Conservation (phyloP, 2,797 vertebrate species). For the Poeciliopsis presidionis region DNA sequence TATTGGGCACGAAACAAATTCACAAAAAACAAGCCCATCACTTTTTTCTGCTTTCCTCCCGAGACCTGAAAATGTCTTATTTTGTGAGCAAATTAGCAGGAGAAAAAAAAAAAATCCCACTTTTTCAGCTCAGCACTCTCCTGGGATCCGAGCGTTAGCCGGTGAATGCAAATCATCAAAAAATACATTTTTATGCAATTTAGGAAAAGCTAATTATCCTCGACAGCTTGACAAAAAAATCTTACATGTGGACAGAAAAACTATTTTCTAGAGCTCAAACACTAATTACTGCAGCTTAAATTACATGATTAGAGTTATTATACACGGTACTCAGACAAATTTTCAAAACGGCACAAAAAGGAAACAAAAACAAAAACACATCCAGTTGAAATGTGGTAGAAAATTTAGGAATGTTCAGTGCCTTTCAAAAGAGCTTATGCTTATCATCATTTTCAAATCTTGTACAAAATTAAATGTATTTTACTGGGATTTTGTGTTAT, state of each 20-base stretch:
- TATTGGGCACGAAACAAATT: background rate
- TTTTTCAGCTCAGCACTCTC: background rate
- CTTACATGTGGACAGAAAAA: background rate
- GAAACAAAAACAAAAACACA: background rate
- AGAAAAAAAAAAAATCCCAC: background rate
- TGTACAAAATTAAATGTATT: background rate
- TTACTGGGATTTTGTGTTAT: background rate
- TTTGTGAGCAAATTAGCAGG: background rate
- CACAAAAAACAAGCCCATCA: background rate
- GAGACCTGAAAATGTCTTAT: slow-evolving; percentile 3
- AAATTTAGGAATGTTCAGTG: background rate
- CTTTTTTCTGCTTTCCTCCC: background rate
- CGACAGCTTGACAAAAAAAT: background rate
- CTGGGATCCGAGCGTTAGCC: background rate
- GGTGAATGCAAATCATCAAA: background rate
- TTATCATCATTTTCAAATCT: background rate
- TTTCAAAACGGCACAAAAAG: background rate
- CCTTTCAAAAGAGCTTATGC: background rate
- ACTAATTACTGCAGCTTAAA: background rate
- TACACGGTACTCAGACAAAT: background rate
- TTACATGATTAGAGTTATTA: background rate
- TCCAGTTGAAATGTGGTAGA: background rate
- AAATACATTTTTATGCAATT: background rate
- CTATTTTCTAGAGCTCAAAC: background rate
- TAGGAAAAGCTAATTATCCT: background rate